These are phyloP conservation scores for Caranx ignobilis DNA, from an alignment of 2,113 vertebrate species.

Conservation along the genomic window DNA sequence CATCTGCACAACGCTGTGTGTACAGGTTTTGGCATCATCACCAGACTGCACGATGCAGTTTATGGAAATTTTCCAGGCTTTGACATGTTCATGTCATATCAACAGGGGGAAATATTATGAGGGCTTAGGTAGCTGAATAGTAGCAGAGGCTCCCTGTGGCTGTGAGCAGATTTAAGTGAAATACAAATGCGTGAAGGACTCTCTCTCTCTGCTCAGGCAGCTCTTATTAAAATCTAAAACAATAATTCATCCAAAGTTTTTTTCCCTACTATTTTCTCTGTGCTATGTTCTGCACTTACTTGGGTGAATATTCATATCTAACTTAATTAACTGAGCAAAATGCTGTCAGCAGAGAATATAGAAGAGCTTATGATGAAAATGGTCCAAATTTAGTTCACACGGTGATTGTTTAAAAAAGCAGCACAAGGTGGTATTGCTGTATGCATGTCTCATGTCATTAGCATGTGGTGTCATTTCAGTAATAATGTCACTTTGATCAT, in stretches of 20 bases:
- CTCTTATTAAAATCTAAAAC: slow-evolving; percentile 16
- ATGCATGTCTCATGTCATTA: slow-evolving; percentile 36
- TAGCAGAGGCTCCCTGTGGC: not conserved
- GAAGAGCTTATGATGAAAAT: slow-evolving; percentile 41
- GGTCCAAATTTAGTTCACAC: slow-evolving; percentile 47
- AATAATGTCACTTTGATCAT: slow-evolving; percentile 52
- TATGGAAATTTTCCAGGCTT: not conserved
- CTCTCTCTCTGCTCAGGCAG: not conserved
- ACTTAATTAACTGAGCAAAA: slow-evolving; percentile 54
- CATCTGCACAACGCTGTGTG: slow-evolving; percentile 16
- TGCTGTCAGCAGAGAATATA: slow-evolving; percentile 28
- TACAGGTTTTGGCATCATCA: slow-evolving; percentile 16
- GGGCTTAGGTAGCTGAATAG: slow-evolving; percentile 16
- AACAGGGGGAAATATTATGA: slow-evolving; percentile 4
- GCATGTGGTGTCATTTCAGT: slow-evolving; percentile 9
- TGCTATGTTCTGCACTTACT: slow-evolving; percentile 4
- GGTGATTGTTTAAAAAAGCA: slow-evolving; percentile 23
- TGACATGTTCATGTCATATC: slow-evolving; percentile 10
- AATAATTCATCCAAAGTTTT: slow-evolving; percentile 2
- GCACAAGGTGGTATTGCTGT: not conserved
- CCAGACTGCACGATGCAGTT: slow-evolving; percentile 27
- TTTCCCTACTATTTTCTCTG: not conserved
- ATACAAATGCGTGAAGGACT: not conserved
- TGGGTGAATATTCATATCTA: slow-evolving; percentile 43
- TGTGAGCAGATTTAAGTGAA: slow-evolving; percentile 3